Evolutionary conservation across 2,888 invertebrate species (phyloP).

Genomic region (Papilio protenor): DNA sequence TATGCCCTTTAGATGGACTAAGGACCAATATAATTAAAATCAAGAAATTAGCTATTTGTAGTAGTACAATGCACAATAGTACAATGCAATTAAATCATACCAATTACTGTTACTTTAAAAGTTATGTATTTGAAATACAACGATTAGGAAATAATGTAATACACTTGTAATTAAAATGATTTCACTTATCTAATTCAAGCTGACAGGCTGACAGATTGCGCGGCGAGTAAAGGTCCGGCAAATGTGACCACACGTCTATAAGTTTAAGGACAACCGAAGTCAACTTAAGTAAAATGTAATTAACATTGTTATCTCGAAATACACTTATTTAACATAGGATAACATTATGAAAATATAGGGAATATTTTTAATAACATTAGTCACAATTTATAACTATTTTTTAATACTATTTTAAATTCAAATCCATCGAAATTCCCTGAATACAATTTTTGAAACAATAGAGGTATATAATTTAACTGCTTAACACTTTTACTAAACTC

Average conservation of each 20-base stretch:
- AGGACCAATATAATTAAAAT: neutral
- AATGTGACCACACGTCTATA: conserved; percentile 3
- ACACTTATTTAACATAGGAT: neutral
- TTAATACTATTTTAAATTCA: too few species aligned
- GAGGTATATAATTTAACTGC: too few species aligned
- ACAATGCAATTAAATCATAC: neutral
- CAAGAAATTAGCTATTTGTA: neutral
- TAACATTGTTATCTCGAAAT: neutral
- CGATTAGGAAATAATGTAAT: conserved; percentile 33
- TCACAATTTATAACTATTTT: neutral
- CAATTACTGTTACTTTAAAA: conserved; percentile 17
- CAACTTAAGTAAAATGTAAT: neutral
- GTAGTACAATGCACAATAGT: too few species aligned
- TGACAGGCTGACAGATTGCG: conserved; percentile 65
- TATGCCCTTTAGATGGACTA: too few species aligned
- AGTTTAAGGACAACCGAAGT: neutral
- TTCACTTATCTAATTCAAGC: conserved; percentile 70
- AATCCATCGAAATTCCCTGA: too few species aligned
- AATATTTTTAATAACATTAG: neutral
- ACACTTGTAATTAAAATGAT: conserved; percentile 61
- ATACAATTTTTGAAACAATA: too few species aligned
- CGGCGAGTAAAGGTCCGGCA: conserved; percentile 44
- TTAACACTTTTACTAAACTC: too few species aligned
- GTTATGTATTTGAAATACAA: conserved; percentile 32
- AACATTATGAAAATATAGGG: neutral